Evolutionary conservation across 2,113 vertebrate species (phyloP).

Genomic region (Rhinolophus sinicus): DNA sequence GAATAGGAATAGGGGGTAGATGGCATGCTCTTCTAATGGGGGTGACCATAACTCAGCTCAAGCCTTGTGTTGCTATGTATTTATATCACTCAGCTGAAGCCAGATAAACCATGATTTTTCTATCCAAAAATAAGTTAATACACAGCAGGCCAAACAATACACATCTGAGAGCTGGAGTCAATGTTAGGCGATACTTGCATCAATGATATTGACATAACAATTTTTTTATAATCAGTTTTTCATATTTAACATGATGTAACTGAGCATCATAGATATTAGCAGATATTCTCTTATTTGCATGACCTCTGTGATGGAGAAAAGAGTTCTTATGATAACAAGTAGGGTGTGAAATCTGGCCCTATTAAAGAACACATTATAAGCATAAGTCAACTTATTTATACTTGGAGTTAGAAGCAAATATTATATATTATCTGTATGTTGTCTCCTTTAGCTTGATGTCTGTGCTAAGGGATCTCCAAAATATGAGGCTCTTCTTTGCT

Average conservation of each 20-base stretch:
- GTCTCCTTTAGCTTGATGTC: background rate
- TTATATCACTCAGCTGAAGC: background rate
- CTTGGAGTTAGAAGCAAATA: background rate
- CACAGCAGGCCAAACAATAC: background rate
- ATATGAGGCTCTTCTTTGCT: background rate
- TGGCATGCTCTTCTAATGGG: background rate
- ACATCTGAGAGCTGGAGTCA: background rate
- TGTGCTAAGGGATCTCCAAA: background rate
- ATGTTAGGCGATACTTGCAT: background rate
- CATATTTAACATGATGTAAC: background rate
- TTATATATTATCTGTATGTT: background rate
- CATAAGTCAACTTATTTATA: background rate
- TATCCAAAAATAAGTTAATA: background rate
- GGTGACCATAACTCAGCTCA: rapidly evolving
- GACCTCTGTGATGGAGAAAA: background rate
- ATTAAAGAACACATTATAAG: background rate
- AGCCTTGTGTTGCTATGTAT: background rate
- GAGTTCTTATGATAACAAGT: background rate
- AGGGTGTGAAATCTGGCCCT: background rate
- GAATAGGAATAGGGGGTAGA: background rate
- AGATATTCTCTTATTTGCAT: background rate
- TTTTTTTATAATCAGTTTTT: background rate
- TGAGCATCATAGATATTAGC: background rate
- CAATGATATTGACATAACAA: background rate
- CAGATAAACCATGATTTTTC: background rate